Evolutionary conservation across 2,113 vertebrate species (phyloP).

Genomic region (Brienomyrus longianalis): DNA sequence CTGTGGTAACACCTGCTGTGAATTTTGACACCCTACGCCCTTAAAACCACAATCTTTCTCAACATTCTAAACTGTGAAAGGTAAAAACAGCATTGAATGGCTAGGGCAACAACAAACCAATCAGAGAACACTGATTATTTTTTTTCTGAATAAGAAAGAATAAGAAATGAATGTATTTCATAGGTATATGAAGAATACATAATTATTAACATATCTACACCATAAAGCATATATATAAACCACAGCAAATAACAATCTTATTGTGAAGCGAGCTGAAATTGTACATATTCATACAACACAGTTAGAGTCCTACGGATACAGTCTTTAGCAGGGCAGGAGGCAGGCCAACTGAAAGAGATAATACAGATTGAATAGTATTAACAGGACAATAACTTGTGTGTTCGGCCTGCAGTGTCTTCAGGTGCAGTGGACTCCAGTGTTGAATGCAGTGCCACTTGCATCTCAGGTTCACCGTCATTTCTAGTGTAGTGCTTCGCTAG

Average conservation of each 20-base stretch:
- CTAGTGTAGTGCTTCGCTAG: neutral
- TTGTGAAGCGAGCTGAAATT: neutral
- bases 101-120: neutral
- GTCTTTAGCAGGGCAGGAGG: neutral
- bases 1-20: neutral
- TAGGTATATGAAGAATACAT: neutral
- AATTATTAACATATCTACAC: neutral
- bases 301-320: neutral
- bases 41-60: neutral
- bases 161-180: neutral
- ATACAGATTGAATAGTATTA: neutral
- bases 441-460: neutral
- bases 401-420: neutral
- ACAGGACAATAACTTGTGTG: neutral
- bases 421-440: neutral
- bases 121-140: neutral
- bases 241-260: neutral
- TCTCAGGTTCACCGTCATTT: neutral
- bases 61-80: neutral
- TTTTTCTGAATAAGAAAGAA: neutral
- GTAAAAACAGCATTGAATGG: neutral
- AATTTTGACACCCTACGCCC: constrained; percentile 6
- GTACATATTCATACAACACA: neutral
- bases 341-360: neutral
- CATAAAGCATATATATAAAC: neutral